Evolutionary conservation across 2,113 vertebrate genomes (phyloP).

Genomic region (Eurypyga helias): DNA sequence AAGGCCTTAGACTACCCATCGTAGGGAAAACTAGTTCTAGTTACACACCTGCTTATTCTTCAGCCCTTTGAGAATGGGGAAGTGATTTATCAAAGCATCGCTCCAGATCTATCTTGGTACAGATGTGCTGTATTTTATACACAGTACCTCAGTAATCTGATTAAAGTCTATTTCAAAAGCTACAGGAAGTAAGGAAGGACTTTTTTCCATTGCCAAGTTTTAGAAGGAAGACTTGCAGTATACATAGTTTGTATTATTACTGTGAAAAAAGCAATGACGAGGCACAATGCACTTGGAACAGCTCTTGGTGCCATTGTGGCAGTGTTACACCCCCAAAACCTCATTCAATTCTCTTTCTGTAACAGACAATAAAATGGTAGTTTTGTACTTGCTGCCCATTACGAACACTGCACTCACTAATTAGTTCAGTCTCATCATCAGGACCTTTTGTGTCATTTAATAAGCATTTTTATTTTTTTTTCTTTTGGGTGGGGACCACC

Average conservation of each 20-base stretch:
- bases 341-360: background rate
- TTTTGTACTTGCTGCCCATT: background rate
- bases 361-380: background rate
- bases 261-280: background rate
- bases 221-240: no score
- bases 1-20: background rate
- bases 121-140: rapidly evolving
- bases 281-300: background rate
- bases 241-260: rapidly evolving
- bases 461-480: background rate
- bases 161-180: background rate
- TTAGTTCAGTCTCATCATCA: background rate
- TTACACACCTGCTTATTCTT: background rate
- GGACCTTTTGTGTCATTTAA: background rate
- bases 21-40: background rate
- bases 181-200: background rate
- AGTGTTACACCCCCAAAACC: background rate
- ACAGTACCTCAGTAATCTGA: no score
- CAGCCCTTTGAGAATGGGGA: background rate
- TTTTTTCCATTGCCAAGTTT: background rate
- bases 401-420: background rate
- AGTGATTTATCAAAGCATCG: background rate
- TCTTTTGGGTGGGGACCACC: background rate
- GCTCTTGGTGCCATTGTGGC: background rate
- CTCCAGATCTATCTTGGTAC: background rate